These are phyloP conservation scores for Sturnira hondurensis DNA, from an alignment of 2,113 vertebrate species.

Conservation along the genomic window DNA sequence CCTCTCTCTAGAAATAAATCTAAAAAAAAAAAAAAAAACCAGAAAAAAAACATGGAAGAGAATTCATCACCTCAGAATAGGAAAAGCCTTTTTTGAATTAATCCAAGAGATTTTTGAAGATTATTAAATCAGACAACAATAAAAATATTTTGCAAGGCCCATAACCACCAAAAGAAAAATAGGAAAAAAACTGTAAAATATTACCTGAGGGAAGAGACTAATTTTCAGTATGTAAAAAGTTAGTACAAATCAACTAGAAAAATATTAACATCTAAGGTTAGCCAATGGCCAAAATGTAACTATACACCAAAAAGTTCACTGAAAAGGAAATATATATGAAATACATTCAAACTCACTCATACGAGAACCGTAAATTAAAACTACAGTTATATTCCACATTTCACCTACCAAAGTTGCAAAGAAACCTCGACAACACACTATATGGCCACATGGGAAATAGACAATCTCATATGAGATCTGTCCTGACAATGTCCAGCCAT, in stretches of 20 bases:
- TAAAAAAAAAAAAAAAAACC: background rate
- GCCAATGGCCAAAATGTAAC: background rate
- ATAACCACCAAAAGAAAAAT: background rate
- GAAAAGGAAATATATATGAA: background rate
- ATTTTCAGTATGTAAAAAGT: background rate
- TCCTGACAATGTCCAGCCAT: no score
- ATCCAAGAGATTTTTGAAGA: background rate
- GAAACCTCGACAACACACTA: background rate
- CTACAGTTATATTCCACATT: background rate
- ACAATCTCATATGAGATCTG: background rate
- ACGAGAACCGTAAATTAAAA: background rate
- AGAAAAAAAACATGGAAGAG: background rate
- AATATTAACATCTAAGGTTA: background rate
- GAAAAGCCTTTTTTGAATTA: background rate
- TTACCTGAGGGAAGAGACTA: background rate
- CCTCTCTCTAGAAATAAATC: no score
- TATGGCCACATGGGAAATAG: background rate
- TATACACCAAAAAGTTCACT: background rate
- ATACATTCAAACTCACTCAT: background rate
- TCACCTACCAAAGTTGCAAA: background rate
- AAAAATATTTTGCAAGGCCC: background rate
- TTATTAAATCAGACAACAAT: background rate
- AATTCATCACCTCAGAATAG: background rate
- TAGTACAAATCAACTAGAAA: constrained; percentile 10
- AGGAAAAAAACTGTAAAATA: background rate